Conservation (phyloP, 2,797 vertebrate genomes). For the Dryobates pubescens region DNA sequence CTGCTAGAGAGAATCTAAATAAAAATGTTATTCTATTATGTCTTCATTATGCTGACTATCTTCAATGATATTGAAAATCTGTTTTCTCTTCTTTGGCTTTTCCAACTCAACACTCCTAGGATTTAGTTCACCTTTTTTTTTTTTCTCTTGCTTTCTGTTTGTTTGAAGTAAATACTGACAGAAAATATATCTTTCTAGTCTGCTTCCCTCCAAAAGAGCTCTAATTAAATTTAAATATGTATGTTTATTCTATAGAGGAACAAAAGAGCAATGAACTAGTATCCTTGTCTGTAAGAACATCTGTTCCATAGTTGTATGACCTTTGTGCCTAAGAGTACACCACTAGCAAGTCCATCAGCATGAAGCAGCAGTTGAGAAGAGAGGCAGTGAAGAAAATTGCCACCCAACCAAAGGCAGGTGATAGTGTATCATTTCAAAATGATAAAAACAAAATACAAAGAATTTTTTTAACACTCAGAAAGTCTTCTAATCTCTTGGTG, state of each 20-base stretch:
- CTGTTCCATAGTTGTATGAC: background rate
- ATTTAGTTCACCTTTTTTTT: background rate
- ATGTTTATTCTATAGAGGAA: background rate
- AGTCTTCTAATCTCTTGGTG: background rate
- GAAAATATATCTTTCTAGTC: background rate
- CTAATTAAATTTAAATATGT: background rate
- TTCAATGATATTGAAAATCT: background rate
- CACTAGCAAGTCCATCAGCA: background rate
- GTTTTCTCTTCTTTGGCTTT: background rate
- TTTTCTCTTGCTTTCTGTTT: background rate
- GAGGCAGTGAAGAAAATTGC: background rate
- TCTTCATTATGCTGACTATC: background rate
- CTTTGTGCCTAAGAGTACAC: background rate
- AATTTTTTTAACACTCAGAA: background rate
- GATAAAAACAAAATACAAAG: background rate
- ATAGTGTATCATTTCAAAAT: background rate
- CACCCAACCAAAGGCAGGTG: conserved; percentile 31
- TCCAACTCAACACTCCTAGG: background rate
- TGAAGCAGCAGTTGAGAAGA: background rate
- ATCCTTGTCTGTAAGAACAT: background rate
- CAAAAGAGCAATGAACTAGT: background rate
- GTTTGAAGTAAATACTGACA: background rate
- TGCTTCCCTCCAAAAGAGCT: background rate
- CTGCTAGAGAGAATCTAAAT: background rate
- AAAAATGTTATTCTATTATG: background rate